Evolutionary conservation across 1,140 invertebrate species (phyloP), one percentile per base, ranked within the genome.

Genomic region (Tetramorium alpestre): DNA sequence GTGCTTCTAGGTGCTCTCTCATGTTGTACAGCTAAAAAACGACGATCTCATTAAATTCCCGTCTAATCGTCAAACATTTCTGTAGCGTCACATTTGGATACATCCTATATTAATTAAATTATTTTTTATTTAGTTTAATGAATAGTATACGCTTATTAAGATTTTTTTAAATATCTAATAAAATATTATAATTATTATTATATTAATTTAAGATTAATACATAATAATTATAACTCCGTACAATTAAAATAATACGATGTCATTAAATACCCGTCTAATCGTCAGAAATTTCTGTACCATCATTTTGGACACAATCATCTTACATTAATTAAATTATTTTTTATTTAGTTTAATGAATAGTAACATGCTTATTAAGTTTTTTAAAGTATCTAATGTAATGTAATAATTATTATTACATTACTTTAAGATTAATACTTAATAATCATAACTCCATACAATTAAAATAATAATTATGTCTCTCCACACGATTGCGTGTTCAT

Each of bases 1-100:
- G 93, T 94, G 87, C 93, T 96, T 85, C 98, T 95, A 0, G 98
- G 98, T 16, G 98, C 98, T 88, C 98, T 95, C 95, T 99, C 98
- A 94, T 99, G 98, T 93, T 99, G 98, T 5, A 99, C 98, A 85
- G 98, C 98, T 99, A 96, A 87, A 94, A 91, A 92, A 10, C 2
- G 16, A 80, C 0, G 3, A 33, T 33, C 33, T 41, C 28, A 10
- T 85, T 65, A 64, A 77, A 64, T 64, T 73, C 6, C 4, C 44
- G n/a, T 18, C 1, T 18, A 25, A 3, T 56, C 3, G 10, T 38
- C 16, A 38, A 1, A 28, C 51, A 72, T n/a, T 16, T 54, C 22
- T 47, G 2, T 38, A 22, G 3, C 33, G 4, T 16, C 25, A 65
- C 25, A 65, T 67, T 47, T 67, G 1, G n/a, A 22, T 5, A 67